A percentile compares a stretch with the other conserved stretches of the same genome.
Conservation (phyloP, 2,888 invertebrate species). For the Cyrtodaria siliqua region DNA sequence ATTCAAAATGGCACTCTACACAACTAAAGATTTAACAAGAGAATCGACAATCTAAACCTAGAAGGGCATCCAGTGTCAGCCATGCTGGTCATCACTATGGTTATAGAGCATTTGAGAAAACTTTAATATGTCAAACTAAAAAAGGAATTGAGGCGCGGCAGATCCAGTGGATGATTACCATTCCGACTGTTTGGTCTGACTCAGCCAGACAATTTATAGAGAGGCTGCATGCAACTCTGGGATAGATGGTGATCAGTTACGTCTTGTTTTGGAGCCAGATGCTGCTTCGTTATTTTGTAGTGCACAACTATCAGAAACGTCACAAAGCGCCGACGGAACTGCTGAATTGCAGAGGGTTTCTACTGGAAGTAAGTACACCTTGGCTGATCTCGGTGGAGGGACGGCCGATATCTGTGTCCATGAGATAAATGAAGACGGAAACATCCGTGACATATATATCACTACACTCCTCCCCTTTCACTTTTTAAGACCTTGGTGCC, state of each 20-base stretch:
- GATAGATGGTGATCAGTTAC: background rate
- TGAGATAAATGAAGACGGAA: background rate
- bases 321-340: background rate
- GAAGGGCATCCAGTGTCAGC: background rate
- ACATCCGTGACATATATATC: background rate
- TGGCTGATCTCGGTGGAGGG: constrained; percentile 4
- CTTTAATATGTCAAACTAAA: background rate
- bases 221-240: background rate
- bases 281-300: background rate
- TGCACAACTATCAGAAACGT: too few relatives aligned
- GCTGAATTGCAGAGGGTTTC: background rate
- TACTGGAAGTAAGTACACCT: background rate
- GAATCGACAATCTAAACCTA: background rate
- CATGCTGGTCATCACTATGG: background rate
- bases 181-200: constrained; percentile 3
- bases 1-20: constrained; percentile 2
- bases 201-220: background rate
- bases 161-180: background rate
- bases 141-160: background rate
- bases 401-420: constrained; percentile 1
- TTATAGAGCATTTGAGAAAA: background rate
- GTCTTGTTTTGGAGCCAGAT: background rate
- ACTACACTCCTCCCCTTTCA: too few relatives aligned
- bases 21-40: background rate
- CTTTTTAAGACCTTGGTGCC: too few relatives aligned